These are phyloP conservation scores for Polypedilum pembai DNA, from an alignment of 1,140 invertebrate genomes.

Conservation along the genomic window DNA sequence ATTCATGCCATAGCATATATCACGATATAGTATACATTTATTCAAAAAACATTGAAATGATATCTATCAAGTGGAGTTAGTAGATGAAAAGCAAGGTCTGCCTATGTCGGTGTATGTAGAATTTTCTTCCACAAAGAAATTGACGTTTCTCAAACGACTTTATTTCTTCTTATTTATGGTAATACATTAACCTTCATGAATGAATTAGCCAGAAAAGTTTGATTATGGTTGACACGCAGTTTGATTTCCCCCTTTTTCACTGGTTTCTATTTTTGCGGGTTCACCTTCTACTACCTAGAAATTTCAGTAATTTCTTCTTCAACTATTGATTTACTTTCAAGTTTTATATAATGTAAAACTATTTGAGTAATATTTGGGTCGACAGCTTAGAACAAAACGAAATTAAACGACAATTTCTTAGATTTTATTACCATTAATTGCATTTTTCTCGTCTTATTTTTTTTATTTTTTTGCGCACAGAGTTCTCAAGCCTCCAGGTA, in stretches of 20 bases:
- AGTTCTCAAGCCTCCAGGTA: conserved; percentile 49
- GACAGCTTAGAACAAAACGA: background rate
- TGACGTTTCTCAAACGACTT: background rate
- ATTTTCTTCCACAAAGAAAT: background rate
- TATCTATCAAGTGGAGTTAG: background rate
- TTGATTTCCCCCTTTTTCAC: background rate
- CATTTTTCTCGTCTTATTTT: conserved; percentile 30
- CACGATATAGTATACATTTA: background rate
- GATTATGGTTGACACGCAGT: conserved; percentile 21
- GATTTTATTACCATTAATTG: background rate
- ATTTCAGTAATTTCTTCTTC: conserved; percentile 14
- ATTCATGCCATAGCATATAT: background rate
- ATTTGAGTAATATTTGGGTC: conserved; percentile 4
- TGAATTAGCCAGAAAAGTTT: conserved; percentile 5
- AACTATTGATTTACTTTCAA: conserved; percentile 6
- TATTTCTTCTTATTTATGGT: background rate
- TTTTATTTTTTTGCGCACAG: conserved; percentile 36
- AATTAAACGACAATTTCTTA: background rate
- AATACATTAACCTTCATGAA: conserved; percentile 24
- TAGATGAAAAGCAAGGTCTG: background rate
- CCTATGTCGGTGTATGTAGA: background rate
- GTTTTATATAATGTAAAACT: conserved; percentile 7
- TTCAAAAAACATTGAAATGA: conserved; percentile 24
- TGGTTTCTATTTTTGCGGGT: background rate
- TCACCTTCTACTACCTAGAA: background rate